Evolutionary conservation across 1,140 invertebrate species (phyloP).

Genomic region (Magallana angulata): DNA sequence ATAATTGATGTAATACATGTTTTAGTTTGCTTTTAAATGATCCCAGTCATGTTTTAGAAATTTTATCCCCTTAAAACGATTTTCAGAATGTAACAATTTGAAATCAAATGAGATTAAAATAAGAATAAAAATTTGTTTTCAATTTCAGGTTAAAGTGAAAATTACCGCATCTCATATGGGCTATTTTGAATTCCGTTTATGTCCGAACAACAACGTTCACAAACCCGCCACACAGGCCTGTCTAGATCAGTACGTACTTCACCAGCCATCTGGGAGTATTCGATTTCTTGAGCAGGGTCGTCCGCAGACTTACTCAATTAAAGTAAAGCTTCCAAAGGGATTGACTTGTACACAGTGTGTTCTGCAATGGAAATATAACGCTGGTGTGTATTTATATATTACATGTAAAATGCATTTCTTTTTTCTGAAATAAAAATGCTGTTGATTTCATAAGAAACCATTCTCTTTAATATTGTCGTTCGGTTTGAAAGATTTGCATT

Average conservation of each 20-base stretch:
- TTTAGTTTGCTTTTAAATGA: not conserved
- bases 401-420: too few relatives aligned
- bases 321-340: conserved; percentile 85
- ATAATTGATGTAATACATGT: conserved; percentile 52
- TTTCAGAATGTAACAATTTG: not conserved
- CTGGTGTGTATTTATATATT: conserved; percentile 82
- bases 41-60: not conserved
- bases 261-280: conserved; percentile 38
- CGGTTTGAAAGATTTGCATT: too few relatives aligned
- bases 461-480: too few relatives aligned
- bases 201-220: conserved; percentile 81
- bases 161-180: conserved; percentile 69
- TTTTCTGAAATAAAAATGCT: too few relatives aligned
- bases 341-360: conserved; percentile 93
- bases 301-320: conserved; percentile 48
- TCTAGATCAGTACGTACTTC: conserved; percentile 66
- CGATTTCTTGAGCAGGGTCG: conserved; percentile 27
- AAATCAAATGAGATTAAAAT: not conserved
- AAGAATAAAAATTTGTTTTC: not conserved
- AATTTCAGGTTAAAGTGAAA: conserved; percentile 58
- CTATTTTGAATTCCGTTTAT: conserved; percentile 74
- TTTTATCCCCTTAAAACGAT: not conserved
- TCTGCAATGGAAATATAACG: conserved; percentile 94
- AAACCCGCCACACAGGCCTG: conserved; percentile 69
- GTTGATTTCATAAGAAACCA: not conserved